Base-by-base conservation (phyloP, 2,888 invertebrate species). In the Acronicta alni region DNA sequence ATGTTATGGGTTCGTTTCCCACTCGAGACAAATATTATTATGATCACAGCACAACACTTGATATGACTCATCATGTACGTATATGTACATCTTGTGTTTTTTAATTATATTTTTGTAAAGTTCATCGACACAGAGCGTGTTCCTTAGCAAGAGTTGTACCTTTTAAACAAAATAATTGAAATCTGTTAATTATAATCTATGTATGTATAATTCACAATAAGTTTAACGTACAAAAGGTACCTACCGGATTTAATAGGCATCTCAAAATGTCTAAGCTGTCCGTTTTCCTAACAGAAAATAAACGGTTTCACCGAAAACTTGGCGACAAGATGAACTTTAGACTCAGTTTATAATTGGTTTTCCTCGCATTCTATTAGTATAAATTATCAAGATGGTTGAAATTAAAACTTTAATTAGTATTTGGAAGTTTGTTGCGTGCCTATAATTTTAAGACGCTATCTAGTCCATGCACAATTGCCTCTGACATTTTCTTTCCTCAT, bases 401-500 rank as follows among this genome's bases (percentile, higher is more conserved):
- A 58, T 72, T 63, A 66, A 65, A 77, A 72, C 47, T 77, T 65
- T 67, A 75, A 77, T 77, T 61, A 57, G 49, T 48, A 54, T 39
- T 72, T 38, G 20, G 35, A 38, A 72, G 49, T 72, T 70, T 57
- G 43, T 67, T 49, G 30, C 45, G 32, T 8, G 41, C 37, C 20
- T 52, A 26, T 61, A 65, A 65, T 62, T 75, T 67, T 37, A 15
- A 43, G 17, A 20, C 39, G 57, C 44, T 71, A 68, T 71, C 66
- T 63, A 42, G 53, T 32, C 42, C 46, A 63, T 71, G 66, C 52
- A 57, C 75, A 60, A 67, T 64, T 57, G 64, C 45, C 48, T 38
- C 41, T 35, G 7, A 60, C 48, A 64, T 72, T 67, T 64, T 56
- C 54, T 57, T 58, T 54, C 54, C 43, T 51, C 72, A 67, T 73